Percentiles rank a stretch among this genome's conserved stretches.
Evolutionary conservation across 2,113 vertebrate genomes (phyloP).

Genomic region (Cairina moschata): DNA sequence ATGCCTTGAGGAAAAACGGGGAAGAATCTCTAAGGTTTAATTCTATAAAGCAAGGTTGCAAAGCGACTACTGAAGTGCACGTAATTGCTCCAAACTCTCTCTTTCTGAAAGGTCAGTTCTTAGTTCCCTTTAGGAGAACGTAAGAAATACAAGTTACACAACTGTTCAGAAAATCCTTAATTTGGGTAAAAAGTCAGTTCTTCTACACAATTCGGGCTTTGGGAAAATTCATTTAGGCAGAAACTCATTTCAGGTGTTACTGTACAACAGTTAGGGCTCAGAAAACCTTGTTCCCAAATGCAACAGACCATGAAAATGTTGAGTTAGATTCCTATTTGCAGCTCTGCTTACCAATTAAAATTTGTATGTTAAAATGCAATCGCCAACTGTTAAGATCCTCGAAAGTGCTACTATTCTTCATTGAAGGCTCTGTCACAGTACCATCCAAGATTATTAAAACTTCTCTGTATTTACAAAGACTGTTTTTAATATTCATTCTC

Average conservation of each 20-base stretch:
- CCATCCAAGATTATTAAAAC: background rate
- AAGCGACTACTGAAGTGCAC: slow-evolving; percentile 32
- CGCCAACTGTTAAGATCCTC: background rate
- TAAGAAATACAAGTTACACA: slow-evolving; percentile 10
- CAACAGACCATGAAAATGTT: background rate
- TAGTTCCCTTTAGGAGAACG: background rate
- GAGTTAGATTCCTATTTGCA: background rate
- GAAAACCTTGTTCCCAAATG: background rate
- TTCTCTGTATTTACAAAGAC: background rate
- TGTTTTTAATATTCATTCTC: background rate
- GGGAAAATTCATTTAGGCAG: background rate
- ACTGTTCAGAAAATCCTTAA: slow-evolving; percentile 3
- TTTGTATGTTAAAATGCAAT: background rate
- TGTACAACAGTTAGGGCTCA: background rate
- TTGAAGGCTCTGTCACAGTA: background rate
- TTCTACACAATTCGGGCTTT: background rate
- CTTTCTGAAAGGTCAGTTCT: slow-evolving; percentile 28
- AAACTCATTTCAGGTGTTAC: background rate
- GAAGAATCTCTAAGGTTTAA: slow-evolving; percentile 54
- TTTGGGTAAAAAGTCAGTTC: background rate
- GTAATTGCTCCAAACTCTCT: slow-evolving; percentile 30
- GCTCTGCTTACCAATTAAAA: background rate
- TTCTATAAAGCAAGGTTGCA: slow-evolving; percentile 49
- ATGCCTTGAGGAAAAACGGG: slow-evolving; percentile 40
- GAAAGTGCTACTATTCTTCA: background rate